These are phyloP conservation scores for Clarias magur DNA, from an alignment of 2,113 vertebrate species.

Conservation along the genomic window DNA sequence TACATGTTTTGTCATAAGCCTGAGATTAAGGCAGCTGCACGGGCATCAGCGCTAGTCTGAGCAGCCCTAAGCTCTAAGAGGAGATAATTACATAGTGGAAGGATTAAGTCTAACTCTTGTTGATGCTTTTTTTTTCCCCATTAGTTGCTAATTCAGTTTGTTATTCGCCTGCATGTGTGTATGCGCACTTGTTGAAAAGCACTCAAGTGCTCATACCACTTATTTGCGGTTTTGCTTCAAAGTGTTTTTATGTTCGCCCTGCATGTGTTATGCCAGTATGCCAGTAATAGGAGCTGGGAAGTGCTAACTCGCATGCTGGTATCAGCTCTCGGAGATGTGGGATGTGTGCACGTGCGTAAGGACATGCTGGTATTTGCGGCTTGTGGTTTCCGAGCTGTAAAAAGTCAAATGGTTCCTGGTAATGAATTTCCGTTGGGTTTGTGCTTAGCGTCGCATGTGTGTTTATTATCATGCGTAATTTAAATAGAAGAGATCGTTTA, in stretches of 20 bases:
- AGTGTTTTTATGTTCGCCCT: conserved; percentile 8
- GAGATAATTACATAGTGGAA: conserved; percentile 32
- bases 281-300: conserved; percentile 32
- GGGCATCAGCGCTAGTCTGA: neutral
- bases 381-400: conserved; percentile 38
- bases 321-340: conserved; percentile 36
- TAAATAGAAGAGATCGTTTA: neutral
- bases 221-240: conserved; percentile 28
- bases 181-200: conserved; percentile 13
- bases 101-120: conserved; percentile 21
- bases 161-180: neutral
- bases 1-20: neutral
- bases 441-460: conserved; percentile 11
- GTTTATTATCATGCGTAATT: conserved; percentile 20
- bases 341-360: conserved; percentile 34
- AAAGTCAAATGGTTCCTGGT: conserved; percentile 32
- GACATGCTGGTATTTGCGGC: conserved; percentile 47
- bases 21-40: conserved; percentile 3
- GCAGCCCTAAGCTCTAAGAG: neutral
- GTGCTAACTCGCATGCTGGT: conserved; percentile 43
- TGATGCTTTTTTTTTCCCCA: neutral
- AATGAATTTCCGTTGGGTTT: conserved; percentile 28
- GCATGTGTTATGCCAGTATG: conserved; percentile 9
- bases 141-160: conserved; percentile 7
- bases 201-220: conserved; percentile 3